phyloP scores from a whole-genome alignment of 2,888 invertebrate genomes.

The Cheilosia vulpina region DNA sequence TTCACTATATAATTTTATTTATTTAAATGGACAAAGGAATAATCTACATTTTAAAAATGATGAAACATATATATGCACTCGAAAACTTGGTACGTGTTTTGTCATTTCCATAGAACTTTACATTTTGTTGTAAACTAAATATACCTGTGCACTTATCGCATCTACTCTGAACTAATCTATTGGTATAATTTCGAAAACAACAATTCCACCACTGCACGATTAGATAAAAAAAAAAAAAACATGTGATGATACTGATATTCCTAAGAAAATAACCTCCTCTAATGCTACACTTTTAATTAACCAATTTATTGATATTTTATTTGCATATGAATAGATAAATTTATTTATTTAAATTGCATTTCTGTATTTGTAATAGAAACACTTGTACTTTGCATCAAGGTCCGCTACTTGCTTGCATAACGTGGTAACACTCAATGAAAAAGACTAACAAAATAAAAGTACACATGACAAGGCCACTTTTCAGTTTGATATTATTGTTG shows the following conservation, averaged over 20 bases:
- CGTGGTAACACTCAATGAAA: background rate
- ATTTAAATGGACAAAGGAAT: conserved; percentile 52
- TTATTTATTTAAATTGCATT: conserved; percentile 47
- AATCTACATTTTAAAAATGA: conserved; percentile 41
- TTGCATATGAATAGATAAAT: conserved; percentile 38
- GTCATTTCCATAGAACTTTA: background rate
- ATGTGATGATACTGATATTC: conserved; percentile 3
- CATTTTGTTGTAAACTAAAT: conserved; percentile 17
- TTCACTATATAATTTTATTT: conserved; percentile 50
- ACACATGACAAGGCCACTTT: conserved; percentile 4
- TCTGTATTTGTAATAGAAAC: conserved; percentile 42
- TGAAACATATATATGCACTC: conserved; percentile 37
- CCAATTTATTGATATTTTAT: conserved; percentile 28
- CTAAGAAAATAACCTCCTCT: conserved; percentile 14
- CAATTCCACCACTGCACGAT: background rate
- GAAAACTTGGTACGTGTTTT: conserved; percentile 18
- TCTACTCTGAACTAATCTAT: conserved; percentile 21
- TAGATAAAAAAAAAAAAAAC: conserved; percentile 10
- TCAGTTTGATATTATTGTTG: background rate
- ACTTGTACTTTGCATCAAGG: conserved; percentile 66
- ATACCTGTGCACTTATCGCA: conserved; percentile 27
- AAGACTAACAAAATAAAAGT: background rate
- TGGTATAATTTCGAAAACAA: conserved; percentile 1
- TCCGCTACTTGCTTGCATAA: conserved; percentile 41
- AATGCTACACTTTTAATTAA: conserved; percentile 19